phyloP scores from a whole-genome alignment of 2,797 vertebrate species.

The Enteromius radiatus region DNA sequence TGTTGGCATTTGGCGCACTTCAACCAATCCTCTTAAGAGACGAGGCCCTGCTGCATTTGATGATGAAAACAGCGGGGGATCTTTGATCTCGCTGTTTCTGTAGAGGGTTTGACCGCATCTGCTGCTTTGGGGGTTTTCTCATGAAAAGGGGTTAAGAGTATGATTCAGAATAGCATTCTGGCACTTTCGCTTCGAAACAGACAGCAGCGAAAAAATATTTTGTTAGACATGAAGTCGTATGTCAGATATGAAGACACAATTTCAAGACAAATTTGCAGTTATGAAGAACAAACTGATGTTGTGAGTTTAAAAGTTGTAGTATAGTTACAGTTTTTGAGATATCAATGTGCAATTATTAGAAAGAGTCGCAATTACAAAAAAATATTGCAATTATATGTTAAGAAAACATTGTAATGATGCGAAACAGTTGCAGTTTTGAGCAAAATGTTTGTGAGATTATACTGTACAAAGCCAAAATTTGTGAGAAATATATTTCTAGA shows the following conservation, averaged over 20 bases:
- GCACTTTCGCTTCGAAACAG: neutral
- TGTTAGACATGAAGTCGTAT: neutral
- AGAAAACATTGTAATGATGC: neutral
- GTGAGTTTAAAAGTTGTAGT: neutral
- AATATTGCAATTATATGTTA: neutral
- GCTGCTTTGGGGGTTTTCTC: constrained; percentile 4
- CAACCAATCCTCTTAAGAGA: constrained; percentile 11
- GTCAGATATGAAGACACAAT: neutral
- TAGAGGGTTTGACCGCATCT: constrained; percentile 24
- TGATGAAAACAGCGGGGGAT: constrained; percentile 32
- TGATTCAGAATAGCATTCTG: neutral
- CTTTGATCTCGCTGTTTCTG: constrained; percentile 42
- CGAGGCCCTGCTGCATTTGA: constrained; percentile 10
- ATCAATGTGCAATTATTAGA: neutral
- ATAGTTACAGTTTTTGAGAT: neutral
- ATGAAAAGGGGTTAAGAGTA: constrained; percentile 8
- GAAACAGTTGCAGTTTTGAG: neutral
- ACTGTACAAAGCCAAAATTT: neutral
- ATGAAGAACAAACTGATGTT: neutral
- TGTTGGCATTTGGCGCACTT: constrained; percentile 17
- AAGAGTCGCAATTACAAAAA: neutral
- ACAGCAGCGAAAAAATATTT: neutral
- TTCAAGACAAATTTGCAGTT: neutral
- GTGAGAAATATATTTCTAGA: no score
- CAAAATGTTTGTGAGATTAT: neutral